Evolutionary conservation across 1,140 invertebrate genomes (phyloP).

Genomic region (Conus betulinus): DNA sequence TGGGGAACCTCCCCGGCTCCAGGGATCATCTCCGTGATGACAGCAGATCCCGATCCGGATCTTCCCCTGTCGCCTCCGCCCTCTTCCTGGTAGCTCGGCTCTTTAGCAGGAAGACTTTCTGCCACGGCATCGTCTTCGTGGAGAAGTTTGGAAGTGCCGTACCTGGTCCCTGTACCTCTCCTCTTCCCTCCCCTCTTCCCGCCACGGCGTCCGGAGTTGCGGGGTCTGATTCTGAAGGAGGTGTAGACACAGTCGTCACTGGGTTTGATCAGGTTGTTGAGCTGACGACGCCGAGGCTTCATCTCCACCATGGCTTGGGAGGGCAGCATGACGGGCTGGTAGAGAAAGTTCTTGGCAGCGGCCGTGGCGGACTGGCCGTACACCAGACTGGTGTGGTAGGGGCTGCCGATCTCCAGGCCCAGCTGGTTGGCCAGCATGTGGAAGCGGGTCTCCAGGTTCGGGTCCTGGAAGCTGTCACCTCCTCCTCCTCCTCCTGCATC

Average conservation of each 20-base stretch:
- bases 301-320: conserved; percentile 63
- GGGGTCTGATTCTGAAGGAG: conserved; percentile 61
- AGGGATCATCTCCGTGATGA: conserved; percentile 24
- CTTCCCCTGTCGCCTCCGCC: no score
- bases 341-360: conserved; percentile 44
- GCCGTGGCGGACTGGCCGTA: not conserved
- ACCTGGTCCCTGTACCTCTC: not conserved
- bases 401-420: conserved; percentile 32
- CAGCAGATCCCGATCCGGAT: not conserved
- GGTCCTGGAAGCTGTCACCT: not conserved
- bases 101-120: not conserved
- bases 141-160: not conserved
- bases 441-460: conserved; percentile 29
- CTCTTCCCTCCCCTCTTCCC: conserved; percentile 11
- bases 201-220: conserved; percentile 28
- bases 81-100: not conserved
- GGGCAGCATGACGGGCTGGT: conserved; percentile 62
- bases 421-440: conserved; percentile 34
- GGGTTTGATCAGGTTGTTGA: conserved; percentile 61
- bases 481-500: not conserved
- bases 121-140: not conserved
- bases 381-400: conserved; percentile 32
- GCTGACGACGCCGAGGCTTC: conserved; percentile 57
- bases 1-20: conserved; percentile 26
- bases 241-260: conserved; percentile 66